Percentiles rank a stretch among this genome's conserved stretches.
Evolutionary conservation across 2,797 vertebrate species (phyloP).

Genomic region (Semotilus atromaculatus): DNA sequence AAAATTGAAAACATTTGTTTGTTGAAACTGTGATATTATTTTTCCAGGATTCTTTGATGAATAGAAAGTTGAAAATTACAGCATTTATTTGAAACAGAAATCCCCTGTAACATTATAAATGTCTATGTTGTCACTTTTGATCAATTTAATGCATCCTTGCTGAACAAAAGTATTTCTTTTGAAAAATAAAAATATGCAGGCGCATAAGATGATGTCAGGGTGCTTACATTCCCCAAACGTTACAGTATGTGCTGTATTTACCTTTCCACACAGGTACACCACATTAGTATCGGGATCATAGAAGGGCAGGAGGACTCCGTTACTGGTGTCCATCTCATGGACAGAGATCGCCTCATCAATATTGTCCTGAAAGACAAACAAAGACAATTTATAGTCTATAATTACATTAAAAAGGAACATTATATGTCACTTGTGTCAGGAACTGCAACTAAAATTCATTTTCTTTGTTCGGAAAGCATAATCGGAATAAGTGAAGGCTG

Average conservation of each 20-base stretch:
- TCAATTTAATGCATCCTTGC: not conserved
- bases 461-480: not conserved
- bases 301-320: constrained; percentile 94
- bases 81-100: not conserved
- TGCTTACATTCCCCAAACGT: too few species aligned
- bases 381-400: not conserved
- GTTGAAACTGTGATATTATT: not conserved
- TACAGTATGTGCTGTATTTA: constrained; percentile 54
- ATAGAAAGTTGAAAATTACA: not conserved
- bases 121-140: not conserved
- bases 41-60: not conserved
- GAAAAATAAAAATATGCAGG: not conserved
- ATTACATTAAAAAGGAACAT: not conserved
- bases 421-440: not conserved
- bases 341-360: constrained; percentile 92
- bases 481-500: not conserved
- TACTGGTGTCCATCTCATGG: constrained; percentile 96
- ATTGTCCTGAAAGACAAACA: constrained; percentile 79
- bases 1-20: not conserved
- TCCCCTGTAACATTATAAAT: not conserved
- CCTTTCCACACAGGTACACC: constrained; percentile 97
- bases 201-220: too few species aligned
- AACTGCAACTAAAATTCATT: not conserved
- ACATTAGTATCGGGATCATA: constrained; percentile 94
- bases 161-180: not conserved